phyloP scores from a whole-genome alignment of 1,140 invertebrate species.

The Drosophila saltans region DNA sequence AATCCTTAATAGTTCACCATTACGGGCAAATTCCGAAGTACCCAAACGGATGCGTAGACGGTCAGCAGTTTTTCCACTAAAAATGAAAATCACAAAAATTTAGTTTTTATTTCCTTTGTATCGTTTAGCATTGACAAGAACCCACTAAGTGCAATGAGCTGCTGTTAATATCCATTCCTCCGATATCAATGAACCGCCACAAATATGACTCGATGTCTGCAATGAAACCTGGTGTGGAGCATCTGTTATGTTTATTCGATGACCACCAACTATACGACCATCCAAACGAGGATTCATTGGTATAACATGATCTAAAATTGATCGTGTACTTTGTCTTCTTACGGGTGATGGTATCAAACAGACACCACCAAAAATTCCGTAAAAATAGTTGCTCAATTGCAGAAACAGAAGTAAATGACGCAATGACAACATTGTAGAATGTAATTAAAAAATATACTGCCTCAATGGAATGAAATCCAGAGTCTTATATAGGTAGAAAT shows the following conservation, averaged over 20 bases:
- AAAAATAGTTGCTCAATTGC: conserved; percentile 28
- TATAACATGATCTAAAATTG: conserved; percentile 32
- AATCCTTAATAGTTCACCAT: conserved; percentile 70
- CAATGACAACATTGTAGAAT: conserved; percentile 43
- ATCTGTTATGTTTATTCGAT: conserved; percentile 82
- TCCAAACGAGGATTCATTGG: conserved; percentile 63
- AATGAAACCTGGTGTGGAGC: conserved; percentile 84
- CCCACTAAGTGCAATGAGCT: conserved; percentile 84
- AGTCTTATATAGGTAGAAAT: conserved; percentile 34
- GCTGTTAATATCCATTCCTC: conserved; percentile 84
- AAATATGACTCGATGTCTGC: conserved; percentile 83
- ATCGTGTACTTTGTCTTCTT: conserved; percentile 46
- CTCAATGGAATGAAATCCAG: not conserved
- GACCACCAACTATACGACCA: conserved; percentile 84
- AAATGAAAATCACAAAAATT: not conserved
- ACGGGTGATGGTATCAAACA: conserved; percentile 70
- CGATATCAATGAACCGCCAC: conserved; percentile 88
- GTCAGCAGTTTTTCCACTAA: conserved; percentile 66
- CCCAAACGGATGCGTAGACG: conserved; percentile 68
- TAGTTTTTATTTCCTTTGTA: too few relatives aligned
- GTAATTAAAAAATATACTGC: not conserved
- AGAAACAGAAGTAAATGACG: conserved; percentile 50
- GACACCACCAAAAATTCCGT: conserved; percentile 52
- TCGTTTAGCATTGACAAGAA: not conserved
- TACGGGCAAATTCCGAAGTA: conserved; percentile 55